Percentiles rank a stretch among this genome's conserved stretches.
phyloP scores from a whole-genome alignment of 1,140 invertebrate species.

The Trichonephila inaurata region DNA sequence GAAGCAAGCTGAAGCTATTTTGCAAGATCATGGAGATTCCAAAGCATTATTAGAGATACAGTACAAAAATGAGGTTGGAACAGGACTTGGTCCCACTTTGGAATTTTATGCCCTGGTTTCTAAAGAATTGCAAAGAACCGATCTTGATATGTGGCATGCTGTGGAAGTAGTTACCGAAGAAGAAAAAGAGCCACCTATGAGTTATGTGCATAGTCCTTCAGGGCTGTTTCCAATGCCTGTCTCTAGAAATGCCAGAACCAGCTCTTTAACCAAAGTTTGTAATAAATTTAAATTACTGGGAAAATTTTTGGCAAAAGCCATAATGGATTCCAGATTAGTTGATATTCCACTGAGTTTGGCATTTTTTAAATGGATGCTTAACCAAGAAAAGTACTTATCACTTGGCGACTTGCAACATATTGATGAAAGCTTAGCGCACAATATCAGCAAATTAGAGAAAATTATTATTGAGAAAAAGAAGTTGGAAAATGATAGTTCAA shows the following conservation, averaged over 20 bases:
- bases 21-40: slow-evolving; percentile 94
- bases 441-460: slow-evolving; percentile 90
- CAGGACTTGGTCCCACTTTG: slow-evolving; percentile 97
- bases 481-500: slow-evolving; percentile 55
- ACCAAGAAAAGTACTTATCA: slow-evolving; percentile 91
- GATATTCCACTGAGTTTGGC: slow-evolving; percentile 96
- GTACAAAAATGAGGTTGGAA: slow-evolving; percentile 99
- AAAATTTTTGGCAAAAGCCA: slow-evolving; percentile 99
- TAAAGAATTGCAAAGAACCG: slow-evolving; percentile 93
- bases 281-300: slow-evolving; percentile 98
- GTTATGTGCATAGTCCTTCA: slow-evolving; percentile 89
- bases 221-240: slow-evolving; percentile 95
- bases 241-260: slow-evolving; percentile 90
- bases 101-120: slow-evolving; percentile 99
- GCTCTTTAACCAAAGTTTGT: slow-evolving; percentile 93
- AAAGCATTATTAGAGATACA: slow-evolving; percentile 96
- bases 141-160: slow-evolving; percentile 96
- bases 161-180: slow-evolving; percentile 80
- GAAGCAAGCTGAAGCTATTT: slow-evolving; percentile 96
- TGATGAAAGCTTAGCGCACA: slow-evolving; percentile 92
- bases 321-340: slow-evolving; percentile 99
- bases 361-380: slow-evolving; percentile 98
- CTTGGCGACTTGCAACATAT: slow-evolving; percentile 92
- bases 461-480: slow-evolving; percentile 84
- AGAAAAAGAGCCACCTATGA: slow-evolving; percentile 76